Evolutionary conservation across 2,888 invertebrate genomes (phyloP), one percentile per base, ranked within the genome.

Genomic region (Heliconius cydno): DNA sequence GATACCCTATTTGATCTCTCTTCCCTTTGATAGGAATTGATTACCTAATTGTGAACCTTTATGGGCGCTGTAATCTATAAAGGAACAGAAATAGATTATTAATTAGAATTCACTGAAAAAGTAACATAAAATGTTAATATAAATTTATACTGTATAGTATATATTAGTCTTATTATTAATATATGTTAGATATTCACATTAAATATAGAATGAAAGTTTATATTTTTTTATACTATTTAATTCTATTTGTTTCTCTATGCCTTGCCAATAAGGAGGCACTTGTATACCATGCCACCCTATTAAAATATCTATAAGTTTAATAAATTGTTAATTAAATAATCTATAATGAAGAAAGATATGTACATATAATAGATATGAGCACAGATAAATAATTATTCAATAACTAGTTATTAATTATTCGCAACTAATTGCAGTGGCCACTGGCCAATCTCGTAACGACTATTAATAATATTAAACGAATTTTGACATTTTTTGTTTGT

Each of bases 1-100:
- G 75, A 78, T 66, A 46, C 57, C 71, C 75, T 67, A 57, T 67
- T 67, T 77, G 70, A 77, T 68, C 68, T 79, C n/a, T 73, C 38
- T 25, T 73, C n/a, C 15, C 4, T 60, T 73, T 57, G 60, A 9
- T 60, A 19, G 19, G 12, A 13, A 46, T 70, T 25, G 41, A 70
- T 46, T 70, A 60, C n/a, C 60, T n/a, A 46, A 70, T 70, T 9
- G 70, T 15, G 34, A 38, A n/a, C 15, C 15, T 41, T n/a, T 65
- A 65, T 65, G 19, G 65, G 34, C 68, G 13, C 38, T 38, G 1
- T 34, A 34, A 34, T 34, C 34, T 34, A 34, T n/a, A 68, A 68
- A 38, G 5, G 22, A 68, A 68, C 34, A 67, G 38, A 67, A 34
- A 19, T 19, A 34, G 65, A 65, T 52, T 65, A 65, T 25, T 15